Base-by-base conservation (phyloP, 1,140 invertebrate species). In the Sycophila sp. region DNA sequence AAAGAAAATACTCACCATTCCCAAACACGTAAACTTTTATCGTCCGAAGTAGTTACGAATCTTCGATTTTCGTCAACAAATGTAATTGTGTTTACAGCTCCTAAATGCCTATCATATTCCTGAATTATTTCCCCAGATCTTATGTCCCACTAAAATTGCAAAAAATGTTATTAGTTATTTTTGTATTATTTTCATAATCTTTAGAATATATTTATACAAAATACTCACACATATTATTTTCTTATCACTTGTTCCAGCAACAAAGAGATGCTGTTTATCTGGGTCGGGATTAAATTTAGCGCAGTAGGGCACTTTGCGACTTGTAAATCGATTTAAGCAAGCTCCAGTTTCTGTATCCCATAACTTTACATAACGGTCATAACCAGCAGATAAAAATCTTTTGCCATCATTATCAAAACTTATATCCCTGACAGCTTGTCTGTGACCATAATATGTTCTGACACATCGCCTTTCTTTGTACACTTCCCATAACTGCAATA, bases 321-420 rank as follows among this genome's bases (percentile, higher is more conserved):
- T 96, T 1, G 96, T 97, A 86, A 98, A 99, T 53, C 96, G 89
- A n/a, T 91, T 92, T 30, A 97, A 88, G 77, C 96, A 97, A 76
- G 93, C 90, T 11, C 97, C 97, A 56, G 95, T 98, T 88, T 99
- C 98, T 0, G 98, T 99, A 84, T 99, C 98, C 98, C 98, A 99
- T 38, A 99, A 85, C 87, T 99, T 99, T 58, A 99, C 95, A 78
- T 95, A 98, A 38, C 96, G 90, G 87, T 95, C 94, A 82, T 96
- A 96, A 83, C 93, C 96, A 70, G 97, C 96, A 19, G 96, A 98
- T 15, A 99, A 85, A 83, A 99, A 99, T 79, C 94, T 90, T 36
- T 92, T 93, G 1, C 98, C 98, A 68, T 89, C 89, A 81, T 98
- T 98, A 81, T 99, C 98, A 86, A 99, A 99, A 80, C 93, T 94